Conservation (phyloP, 2,113 vertebrate genomes). For the Tretioscincus oriximinensis region DNA sequence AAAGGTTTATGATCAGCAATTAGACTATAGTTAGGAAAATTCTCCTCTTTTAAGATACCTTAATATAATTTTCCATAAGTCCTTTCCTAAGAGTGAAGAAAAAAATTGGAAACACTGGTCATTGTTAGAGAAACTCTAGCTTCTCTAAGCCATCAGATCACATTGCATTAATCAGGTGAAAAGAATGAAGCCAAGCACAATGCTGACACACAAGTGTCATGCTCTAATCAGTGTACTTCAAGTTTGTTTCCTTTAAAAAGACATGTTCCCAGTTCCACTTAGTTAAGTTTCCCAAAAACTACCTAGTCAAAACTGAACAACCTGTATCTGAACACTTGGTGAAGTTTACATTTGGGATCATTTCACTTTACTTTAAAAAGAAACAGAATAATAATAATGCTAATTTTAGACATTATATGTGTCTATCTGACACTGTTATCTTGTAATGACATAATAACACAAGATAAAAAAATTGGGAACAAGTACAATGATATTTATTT, state of each 20-base stretch:
- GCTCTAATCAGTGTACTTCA: neutral
- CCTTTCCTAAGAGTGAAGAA: neutral
- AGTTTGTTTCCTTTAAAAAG: neutral
- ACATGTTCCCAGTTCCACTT: neutral
- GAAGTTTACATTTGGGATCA: neutral
- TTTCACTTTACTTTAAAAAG: neutral
- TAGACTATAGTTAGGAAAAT: too few relatives aligned
- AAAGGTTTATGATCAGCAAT: too few relatives aligned
- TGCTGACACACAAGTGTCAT: neutral
- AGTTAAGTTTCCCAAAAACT: constrained; percentile 3
- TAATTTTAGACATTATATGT: constrained; percentile 37
- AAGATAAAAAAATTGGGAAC: constrained; percentile 51
- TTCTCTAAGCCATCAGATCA: neutral
- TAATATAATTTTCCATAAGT: neutral
- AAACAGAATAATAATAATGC: constrained; percentile 19
- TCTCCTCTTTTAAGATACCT: too few relatives aligned
- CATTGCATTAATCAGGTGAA: neutral
- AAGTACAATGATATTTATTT: constrained; percentile 50
- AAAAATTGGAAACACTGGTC: neutral
- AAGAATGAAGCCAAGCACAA: neutral
- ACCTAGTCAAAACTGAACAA: constrained; percentile 42
- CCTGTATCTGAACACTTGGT: neutral
- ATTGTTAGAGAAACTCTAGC: neutral
- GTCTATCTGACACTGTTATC: constrained; percentile 32
- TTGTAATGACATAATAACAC: constrained; percentile 36